Evolutionary conservation across 2,888 invertebrate species (phyloP), one percentile per base, ranked within the genome.

Genomic region (Lycia hirtaria): DNA sequence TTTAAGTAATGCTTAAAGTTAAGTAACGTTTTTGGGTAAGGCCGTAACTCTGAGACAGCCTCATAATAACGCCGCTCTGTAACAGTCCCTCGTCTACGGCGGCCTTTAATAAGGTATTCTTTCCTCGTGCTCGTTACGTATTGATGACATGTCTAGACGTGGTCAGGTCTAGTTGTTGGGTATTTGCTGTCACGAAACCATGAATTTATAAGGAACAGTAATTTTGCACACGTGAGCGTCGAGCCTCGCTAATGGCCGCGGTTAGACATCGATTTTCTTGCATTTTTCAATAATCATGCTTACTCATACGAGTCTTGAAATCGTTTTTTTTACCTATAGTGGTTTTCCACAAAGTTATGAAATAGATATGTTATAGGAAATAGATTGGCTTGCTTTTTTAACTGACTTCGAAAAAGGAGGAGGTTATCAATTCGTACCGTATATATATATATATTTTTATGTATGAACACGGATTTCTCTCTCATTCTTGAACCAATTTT

Each of bases 71-170:
- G 4, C 9, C 15, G 9, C n/a, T 26, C 0, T 17, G 0, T 17
- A 26, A 15, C 7, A 9, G 14, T 28, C 0, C 1, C 1, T 9
- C 7, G 15, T 17, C 17, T 26, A n/a, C 6, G 3, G 17, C 17
- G 26, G 4, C 26, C 28, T 17, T 41, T 41, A 85, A 83, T 79
- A 81, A 80, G 78, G 73, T 75, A 62, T 73, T 73, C 67, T 75
- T 84, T 79, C 81, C 76, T 67, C 66, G 73, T 77, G 80, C 83
- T 80, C 69, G 78, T 90, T 84, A 87, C 72, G 81, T 87, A 89
- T 90, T 87, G 81, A 88, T 85, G 74, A 62, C 65, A 66, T 75
- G 87, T 88, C 88, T 88, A 87, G 88, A 88, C 88, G 60, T 67
- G 70, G 73, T 73, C 69, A 65, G 67, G 71, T 71, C 75, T 68